A percentile compares a stretch with the other conserved stretches of the same genome.
Evolutionary conservation across 2,113 vertebrate genomes (phyloP).

Genomic region (Lanius collurio): DNA sequence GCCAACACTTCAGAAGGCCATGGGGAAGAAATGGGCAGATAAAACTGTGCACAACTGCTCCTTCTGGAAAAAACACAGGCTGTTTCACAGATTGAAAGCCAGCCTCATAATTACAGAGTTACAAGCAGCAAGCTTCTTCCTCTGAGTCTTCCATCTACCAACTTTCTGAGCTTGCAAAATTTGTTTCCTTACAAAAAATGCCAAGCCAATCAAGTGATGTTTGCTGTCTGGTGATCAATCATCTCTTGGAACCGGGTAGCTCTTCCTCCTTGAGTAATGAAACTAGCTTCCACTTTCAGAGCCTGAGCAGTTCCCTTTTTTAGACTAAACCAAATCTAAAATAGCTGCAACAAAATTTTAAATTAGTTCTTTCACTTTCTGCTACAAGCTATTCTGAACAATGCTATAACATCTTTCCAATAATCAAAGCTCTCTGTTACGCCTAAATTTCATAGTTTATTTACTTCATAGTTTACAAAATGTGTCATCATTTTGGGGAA

Average conservation of each 20-base stretch:
- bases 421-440: background rate
- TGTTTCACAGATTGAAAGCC: background rate
- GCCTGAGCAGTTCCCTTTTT: background rate
- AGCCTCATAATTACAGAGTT: background rate
- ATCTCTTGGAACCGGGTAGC: background rate
- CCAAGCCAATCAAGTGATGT: background rate
- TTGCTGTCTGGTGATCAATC: background rate
- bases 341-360: background rate
- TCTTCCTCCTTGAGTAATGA: background rate
- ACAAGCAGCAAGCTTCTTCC: background rate
- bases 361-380: background rate
- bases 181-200: background rate
- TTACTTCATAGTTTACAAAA: background rate
- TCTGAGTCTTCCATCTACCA: background rate
- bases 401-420: background rate
- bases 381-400: background rate
- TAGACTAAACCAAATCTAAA: background rate
- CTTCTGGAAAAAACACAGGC: background rate
- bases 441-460: background rate
- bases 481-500: background rate
- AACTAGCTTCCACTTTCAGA: background rate
- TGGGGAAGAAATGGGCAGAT: accelerated
- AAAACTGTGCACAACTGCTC: accelerated
- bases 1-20: background rate
- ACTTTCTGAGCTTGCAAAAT: background rate